A percentile compares a stretch with the other conserved stretches of the same genome.
Evolutionary conservation across 2,797 vertebrate species (phyloP).

Genomic region (Parambassis ranga): DNA sequence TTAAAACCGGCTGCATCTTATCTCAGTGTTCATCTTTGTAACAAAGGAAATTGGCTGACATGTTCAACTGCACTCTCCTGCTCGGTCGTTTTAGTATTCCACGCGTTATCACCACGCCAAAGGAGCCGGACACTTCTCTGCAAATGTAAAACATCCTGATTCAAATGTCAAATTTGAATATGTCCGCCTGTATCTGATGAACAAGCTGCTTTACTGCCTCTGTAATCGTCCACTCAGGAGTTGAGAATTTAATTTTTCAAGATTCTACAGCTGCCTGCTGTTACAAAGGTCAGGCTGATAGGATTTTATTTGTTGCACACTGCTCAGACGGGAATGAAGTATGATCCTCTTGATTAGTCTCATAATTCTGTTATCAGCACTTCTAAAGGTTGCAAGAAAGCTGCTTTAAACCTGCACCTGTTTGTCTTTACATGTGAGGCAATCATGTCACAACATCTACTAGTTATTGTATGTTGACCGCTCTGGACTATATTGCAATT

Average conservation of each 20-base stretch:
- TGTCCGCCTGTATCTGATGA: conserved; percentile 58
- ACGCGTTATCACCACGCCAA: conserved; percentile 16
- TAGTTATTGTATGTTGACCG: neutral
- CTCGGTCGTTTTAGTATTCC: conserved; percentile 42
- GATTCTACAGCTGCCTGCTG: conserved; percentile 29
- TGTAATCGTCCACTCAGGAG: conserved; percentile 54
- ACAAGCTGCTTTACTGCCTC: conserved; percentile 57
- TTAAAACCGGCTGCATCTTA: conserved; percentile 6
- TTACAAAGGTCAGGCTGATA: conserved; percentile 65
- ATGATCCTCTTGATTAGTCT: conserved; percentile 60
- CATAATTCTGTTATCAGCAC: conserved; percentile 55
- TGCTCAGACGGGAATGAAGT: conserved; percentile 48
- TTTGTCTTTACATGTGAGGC: conserved; percentile 22
- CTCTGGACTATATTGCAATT: too few species aligned
- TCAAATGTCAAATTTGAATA: conserved; percentile 75
- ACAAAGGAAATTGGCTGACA: conserved; percentile 15
- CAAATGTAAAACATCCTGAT: conserved; percentile 57
- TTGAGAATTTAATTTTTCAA: conserved; percentile 42
- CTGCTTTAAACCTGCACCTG: conserved; percentile 49
- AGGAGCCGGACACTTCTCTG: conserved; percentile 24
- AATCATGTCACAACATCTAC: neutral
- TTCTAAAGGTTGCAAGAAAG: conserved; percentile 56
- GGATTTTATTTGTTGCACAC: conserved; percentile 63
- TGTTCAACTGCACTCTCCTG: conserved; percentile 1
- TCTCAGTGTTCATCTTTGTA: neutral